Percentiles rank a stretch among this genome's conserved stretches.
Evolutionary conservation across 2,113 vertebrate genomes (phyloP).

Genomic region (Menidia beryllina): DNA sequence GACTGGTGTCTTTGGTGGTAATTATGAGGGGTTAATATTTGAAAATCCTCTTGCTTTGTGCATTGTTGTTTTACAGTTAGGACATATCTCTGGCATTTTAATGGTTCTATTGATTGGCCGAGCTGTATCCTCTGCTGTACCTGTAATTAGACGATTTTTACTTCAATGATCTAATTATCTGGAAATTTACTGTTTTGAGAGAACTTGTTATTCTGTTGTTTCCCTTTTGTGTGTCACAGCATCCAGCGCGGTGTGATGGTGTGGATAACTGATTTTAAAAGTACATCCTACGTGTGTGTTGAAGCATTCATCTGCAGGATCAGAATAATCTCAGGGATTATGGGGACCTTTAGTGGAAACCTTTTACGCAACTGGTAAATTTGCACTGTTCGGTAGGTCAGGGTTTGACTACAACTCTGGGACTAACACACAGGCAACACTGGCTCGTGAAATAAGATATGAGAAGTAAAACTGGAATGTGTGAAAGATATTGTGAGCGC

Average conservation of each 20-base stretch:
- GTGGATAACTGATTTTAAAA: slow-evolving; percentile 29
- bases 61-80: slow-evolving; percentile 47
- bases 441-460: slow-evolving; percentile 51
- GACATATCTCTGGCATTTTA: slow-evolving; percentile 34
- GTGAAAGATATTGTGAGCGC: slow-evolving; percentile 45
- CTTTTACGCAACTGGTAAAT: slow-evolving; percentile 30
- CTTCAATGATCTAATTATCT: slow-evolving; percentile 56
- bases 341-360: slow-evolving; percentile 2
- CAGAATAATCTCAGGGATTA: slow-evolving; percentile 40
- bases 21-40: slow-evolving; percentile 32
- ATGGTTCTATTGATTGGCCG: slow-evolving; percentile 14
- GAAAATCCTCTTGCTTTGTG: slow-evolving; percentile 20
- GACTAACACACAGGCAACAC: slow-evolving; percentile 23
- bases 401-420: slow-evolving; percentile 15
- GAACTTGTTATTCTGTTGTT: slow-evolving; percentile 7
- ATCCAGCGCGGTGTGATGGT: slow-evolving; percentile 17
- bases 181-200: slow-evolving; percentile 34
- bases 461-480: slow-evolving; percentile 40
- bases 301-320: slow-evolving; percentile 48
- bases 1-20: no score
- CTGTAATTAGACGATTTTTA: slow-evolving; percentile 57
- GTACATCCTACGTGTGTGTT: not conserved
- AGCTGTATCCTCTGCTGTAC: not conserved
- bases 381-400: slow-evolving; percentile 37
- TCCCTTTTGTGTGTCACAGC: not conserved